Evolutionary conservation across 2,888 invertebrate genomes (phyloP), one percentile per base, ranked within the genome.

Genomic region (Acanthosepion lycidas): DNA sequence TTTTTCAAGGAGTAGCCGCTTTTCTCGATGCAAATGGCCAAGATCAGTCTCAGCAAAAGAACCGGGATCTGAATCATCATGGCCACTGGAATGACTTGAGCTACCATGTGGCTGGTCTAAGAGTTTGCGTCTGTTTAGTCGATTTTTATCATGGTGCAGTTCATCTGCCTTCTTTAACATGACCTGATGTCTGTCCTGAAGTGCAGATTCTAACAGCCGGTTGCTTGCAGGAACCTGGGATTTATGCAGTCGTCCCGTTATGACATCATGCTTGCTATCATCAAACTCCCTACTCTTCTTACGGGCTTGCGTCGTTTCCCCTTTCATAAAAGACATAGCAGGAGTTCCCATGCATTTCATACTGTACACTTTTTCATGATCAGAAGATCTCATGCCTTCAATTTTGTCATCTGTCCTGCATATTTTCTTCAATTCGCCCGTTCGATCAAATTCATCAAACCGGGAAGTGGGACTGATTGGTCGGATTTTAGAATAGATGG

Each of bases 31-130:
- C 94, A 97, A 95, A 95, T 97, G 96, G 92, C 96, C 95, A 94
- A 97, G 95, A 93, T 96, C 96, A 23, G 96, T 95, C 95, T 96
- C 97, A 55, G 96, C 96, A 94, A 98, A 98, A 96, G 98, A 98
- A 96, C 98, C 98, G 78, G 98, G 98, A 95, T 98, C 98, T 95
- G 98, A 96, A 93, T 96, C 96, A 95, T 96, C 96, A 94, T 96
- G 96, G 94, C 96, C 96, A 95, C 96, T 96, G 55, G 96, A 95
- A 64, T 97, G 96, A 94, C 96, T 96, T 48, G 96, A 96, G 94
- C 96, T 96, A 93, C 96, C 96, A 49, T 95, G 48, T 28, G 94
- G 42, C 92, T 93, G 91, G 94, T 94, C 94, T 42, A 64, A 55
- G 12, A 55, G 15, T 53, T 94, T 94, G 59, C 55, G 59, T 33